Evolutionary conservation across 2,888 invertebrate genomes (phyloP).

Genomic region (Bombyx huttoni): DNA sequence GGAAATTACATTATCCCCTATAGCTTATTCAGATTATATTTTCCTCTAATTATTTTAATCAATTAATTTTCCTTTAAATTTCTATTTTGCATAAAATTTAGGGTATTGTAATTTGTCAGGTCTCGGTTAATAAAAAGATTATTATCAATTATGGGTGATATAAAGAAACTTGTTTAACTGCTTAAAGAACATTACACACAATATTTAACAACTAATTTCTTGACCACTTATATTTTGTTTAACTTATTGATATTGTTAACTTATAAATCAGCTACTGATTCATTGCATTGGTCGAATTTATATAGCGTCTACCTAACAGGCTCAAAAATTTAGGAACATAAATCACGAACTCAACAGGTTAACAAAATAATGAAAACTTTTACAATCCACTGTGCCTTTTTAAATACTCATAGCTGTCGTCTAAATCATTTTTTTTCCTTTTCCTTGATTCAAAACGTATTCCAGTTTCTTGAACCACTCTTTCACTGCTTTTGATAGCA

Average conservation of each 20-base stretch:
- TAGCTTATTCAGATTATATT: too few species aligned
- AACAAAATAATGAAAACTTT: conserved; percentile 11
- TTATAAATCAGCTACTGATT: neutral
- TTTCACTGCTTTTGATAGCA: conserved; percentile 62
- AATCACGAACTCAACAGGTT: conserved; percentile 19
- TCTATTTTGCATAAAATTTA: too few species aligned
- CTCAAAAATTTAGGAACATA: conserved; percentile 21
- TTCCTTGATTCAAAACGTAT: conserved; percentile 55
- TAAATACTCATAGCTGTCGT: conserved; percentile 33
- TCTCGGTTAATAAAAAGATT: too few species aligned
- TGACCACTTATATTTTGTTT: neutral
- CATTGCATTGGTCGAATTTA: neutral
- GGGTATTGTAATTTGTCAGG: too few species aligned
- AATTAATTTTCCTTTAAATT: too few species aligned
- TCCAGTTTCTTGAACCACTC: conserved; percentile 55
- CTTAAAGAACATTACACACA: too few species aligned
- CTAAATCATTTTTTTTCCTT: conserved; percentile 41
- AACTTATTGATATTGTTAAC: neutral
- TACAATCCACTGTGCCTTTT: conserved; percentile 40
- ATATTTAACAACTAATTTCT: too few species aligned
- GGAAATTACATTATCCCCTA: too few species aligned
- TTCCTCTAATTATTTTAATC: too few species aligned
- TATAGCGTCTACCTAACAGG: neutral
- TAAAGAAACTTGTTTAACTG: too few species aligned
- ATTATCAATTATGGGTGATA: too few species aligned